Base-by-base conservation (phyloP, 2,888 invertebrate species). In the Aphrophora alni region DNA sequence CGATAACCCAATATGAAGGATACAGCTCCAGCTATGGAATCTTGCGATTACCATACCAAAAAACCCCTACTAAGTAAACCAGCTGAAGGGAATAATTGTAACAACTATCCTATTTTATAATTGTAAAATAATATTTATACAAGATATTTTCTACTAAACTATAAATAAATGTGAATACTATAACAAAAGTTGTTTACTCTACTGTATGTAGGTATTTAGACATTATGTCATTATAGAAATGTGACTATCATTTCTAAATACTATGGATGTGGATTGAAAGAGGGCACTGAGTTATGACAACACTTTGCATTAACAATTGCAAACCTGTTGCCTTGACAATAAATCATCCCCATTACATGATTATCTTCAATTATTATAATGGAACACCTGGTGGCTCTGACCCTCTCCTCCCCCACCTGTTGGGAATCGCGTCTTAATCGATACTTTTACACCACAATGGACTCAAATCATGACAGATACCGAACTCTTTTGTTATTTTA, bases 351-450 rank as follows among this genome's bases (percentile, higher is more conserved):
- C 21, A 59, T 59, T 59, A 59, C 59, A 14, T 59, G 59, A 21
- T 59, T 59, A 59, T 59, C 21, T 59, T n/a, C 59, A 59, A 59
- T 59, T 59, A 59, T 59, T 59, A 59, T 59, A 59, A 59, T 59
- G 21, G 59, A 59, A 59, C 59, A 59, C 59, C 59, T 59, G 59
- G 59, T 59, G 44, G 44, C 12, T 44, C 44, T n/a, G n/a, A n/a
- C 1, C 44, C 14, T 2, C 17, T 2, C 44, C 10, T 14, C 8
- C 5, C 5, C 59, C 21, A 59, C 59, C 59, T 59, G 59, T 59
- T n/a, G 59, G 21, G 21, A 21, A 21, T 4, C 1, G 59, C 21
- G 59, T 59, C 59, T 59, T 59, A 21, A 59, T 59, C 59, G 10
- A 59, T 44, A 44, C 14, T 44, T 44, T 17, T 44, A 44, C 14